phyloP scores from a whole-genome alignment of 2,113 vertebrate species.

The Prunella himalayana region DNA sequence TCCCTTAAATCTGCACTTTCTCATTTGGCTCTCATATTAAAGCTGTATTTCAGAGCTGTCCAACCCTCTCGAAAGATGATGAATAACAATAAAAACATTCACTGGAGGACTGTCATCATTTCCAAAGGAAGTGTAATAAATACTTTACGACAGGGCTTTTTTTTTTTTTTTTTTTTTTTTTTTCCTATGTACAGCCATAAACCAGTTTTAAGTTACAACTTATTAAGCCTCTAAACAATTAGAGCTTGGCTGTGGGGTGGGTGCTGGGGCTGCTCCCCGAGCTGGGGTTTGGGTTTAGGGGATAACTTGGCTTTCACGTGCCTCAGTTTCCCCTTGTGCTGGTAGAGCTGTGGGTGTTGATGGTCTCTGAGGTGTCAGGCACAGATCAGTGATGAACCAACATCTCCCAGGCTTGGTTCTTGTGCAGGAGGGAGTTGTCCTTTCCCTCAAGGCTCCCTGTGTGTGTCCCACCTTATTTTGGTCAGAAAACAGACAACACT shows the following conservation, averaged over 20 bases:
- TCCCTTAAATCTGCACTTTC: conserved; percentile 38
- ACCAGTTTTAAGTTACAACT: conserved; percentile 60
- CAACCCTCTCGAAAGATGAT: conserved; percentile 60
- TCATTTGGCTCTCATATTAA: conserved; percentile 59
- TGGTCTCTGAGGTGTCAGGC: background rate
- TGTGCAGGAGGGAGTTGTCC: background rate
- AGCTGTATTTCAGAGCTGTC: conserved; percentile 62
- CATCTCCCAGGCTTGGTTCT: background rate
- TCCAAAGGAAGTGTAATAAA: conserved; percentile 65
- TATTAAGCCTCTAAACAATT: conserved; percentile 57
- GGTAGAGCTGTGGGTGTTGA: background rate
- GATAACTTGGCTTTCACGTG: background rate
- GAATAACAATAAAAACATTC: conserved; percentile 68
- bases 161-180: conserved; percentile 11
- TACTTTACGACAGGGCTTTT: conserved; percentile 40
- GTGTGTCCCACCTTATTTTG: background rate
- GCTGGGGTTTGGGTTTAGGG: background rate
- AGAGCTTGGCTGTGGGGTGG: background rate
- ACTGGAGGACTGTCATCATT: conserved; percentile 59
- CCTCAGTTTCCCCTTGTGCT: background rate
- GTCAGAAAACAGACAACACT: background rate
- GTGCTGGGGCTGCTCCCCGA: background rate
- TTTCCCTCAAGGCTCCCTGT: background rate
- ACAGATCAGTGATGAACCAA: background rate
- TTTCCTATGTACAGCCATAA: conserved; percentile 33